Evolutionary conservation across 2,888 invertebrate species (phyloP).

Genomic region (Lepidonotus clava): DNA sequence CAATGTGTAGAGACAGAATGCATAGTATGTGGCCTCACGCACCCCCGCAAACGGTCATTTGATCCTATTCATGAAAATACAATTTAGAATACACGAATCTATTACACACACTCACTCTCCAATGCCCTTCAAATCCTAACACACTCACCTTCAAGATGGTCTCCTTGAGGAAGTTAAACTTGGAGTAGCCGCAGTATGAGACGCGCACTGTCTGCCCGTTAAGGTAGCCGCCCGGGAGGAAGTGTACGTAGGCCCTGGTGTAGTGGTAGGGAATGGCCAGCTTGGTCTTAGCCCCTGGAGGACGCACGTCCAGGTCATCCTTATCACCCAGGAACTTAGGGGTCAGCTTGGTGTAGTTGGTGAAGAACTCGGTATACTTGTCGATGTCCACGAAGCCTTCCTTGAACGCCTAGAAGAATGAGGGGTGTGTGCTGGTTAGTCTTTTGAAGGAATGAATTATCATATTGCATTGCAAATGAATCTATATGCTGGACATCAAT

Average conservation of each 20-base stretch:
- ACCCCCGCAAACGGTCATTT: no score
- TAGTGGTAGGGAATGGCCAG: slow-evolving; percentile 43
- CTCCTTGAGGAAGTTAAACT: slow-evolving; percentile 54
- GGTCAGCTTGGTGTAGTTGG: slow-evolving; percentile 30
- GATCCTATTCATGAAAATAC: no score
- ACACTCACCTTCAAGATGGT: not conserved
- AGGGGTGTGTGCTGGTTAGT: no score
- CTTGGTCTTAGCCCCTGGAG: not conserved
- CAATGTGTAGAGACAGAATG: no score
- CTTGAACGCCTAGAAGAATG: slow-evolving; percentile 9
- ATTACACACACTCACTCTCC: no score
- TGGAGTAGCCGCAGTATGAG: slow-evolving; percentile 40
- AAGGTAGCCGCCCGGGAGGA: slow-evolving; percentile 47
- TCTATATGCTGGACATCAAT: no score
- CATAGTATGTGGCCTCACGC: no score
- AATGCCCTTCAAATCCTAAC: no score
- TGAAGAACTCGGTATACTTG: slow-evolving; percentile 47
- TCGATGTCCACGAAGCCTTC: slow-evolving; percentile 14
- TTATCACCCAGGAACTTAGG: slow-evolving; percentile 21
- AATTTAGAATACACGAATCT: no score
- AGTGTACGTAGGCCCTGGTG: slow-evolving; percentile 35
- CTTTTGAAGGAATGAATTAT: no score
- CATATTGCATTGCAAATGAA: no score
- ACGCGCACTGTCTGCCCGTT: slow-evolving; percentile 48
- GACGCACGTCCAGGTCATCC: slow-evolving; percentile 40